phyloP scores from a whole-genome alignment of 1,140 invertebrate species.

The Drosophila guanche region DNA sequence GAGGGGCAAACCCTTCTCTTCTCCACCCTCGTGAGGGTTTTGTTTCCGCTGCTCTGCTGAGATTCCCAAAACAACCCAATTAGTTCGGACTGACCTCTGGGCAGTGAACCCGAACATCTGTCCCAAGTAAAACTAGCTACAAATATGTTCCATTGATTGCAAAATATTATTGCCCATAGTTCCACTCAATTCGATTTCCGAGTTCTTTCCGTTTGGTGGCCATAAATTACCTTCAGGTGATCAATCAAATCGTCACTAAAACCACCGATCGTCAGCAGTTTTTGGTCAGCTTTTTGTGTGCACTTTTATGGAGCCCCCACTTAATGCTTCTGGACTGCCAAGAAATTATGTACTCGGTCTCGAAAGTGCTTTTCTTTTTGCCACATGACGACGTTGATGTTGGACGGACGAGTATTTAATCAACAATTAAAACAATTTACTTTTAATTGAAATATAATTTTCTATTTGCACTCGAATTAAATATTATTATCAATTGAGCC shows the following conservation, averaged over 20 bases:
- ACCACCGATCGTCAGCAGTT: conserved; percentile 49
- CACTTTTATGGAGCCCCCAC: conserved; percentile 54
- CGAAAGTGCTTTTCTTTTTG: conserved; percentile 23
- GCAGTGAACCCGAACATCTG: conserved; percentile 31
- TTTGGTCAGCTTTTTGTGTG: conserved; percentile 34
- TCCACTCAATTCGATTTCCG: conserved; percentile 8
- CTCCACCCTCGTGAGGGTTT: conserved; percentile 30
- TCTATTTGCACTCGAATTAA: conserved; percentile 81
- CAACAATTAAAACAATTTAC: conserved; percentile 81
- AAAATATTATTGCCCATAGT: conserved; percentile 30
- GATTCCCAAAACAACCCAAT: conserved; percentile 44
- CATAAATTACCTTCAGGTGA: conserved; percentile 60
- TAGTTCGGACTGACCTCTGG: conserved; percentile 51
- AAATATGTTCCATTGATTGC: conserved; percentile 24
- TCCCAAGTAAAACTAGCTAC: conserved; percentile 5
- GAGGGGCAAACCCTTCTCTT: conserved; percentile 16
- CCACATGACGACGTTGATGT: conserved; percentile 51
- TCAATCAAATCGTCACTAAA: conserved; percentile 69
- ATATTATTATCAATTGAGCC: conserved; percentile 75
- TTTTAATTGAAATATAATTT: conserved; percentile 82
- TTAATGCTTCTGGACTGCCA: conserved; percentile 26
- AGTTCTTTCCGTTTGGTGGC: conserved; percentile 26
- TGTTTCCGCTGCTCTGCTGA: conserved; percentile 4
- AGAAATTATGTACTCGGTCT: conserved; percentile 1
- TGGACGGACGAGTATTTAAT: conserved; percentile 49